Base-by-base conservation (phyloP, 2,888 invertebrate species). In the Spilarctia lutea region DNA sequence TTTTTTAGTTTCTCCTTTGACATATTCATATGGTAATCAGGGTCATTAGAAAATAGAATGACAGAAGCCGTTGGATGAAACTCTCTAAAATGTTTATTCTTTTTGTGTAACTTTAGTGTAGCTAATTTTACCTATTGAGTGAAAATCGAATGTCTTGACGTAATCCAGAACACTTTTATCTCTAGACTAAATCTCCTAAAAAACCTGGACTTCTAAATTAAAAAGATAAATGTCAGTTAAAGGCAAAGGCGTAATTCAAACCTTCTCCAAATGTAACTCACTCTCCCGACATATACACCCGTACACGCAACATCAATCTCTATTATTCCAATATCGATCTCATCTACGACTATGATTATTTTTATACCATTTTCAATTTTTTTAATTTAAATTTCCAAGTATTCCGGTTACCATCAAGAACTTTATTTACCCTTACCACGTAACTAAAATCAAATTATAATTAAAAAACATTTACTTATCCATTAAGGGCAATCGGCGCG, bases 1-100 rank as follows among this genome's bases (percentile, higher is more conserved):
- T 88, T 52, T 65, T 87, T 89, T 88, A 76, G 79, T 86, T 86
- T 72, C 74, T 78, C 42, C 42, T 76, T 71, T 72, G 48, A 77
- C 75, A 80, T 87, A 91, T 93, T 91, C 91, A 90, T 91, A 92
- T 92, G 93, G 86, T 91, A 92, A 92, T 91, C 39, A 75, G 71
- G 75, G 63, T 76, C 78, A 79, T 82, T 83, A 27, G 83, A 35
- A 16, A 68, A 56, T 75, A 81, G 71, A 80, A 82, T 81, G 78
- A 74, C 35, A 72, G 82, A 56, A 85, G 83, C 79, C 72, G 71
- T 65, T 33, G 42, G 66, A 75, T 2, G 81, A 74, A 66, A 71
- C 77, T 79, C 24, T 65, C 68, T 75, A 73, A 63, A 76, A 75
- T 77, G 79, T 70, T 65, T 35, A 75, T 69, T 20, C 13, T 60